phyloP scores from a whole-genome alignment of 2,113 vertebrate genomes.

The Rhipidura dahli region DNA sequence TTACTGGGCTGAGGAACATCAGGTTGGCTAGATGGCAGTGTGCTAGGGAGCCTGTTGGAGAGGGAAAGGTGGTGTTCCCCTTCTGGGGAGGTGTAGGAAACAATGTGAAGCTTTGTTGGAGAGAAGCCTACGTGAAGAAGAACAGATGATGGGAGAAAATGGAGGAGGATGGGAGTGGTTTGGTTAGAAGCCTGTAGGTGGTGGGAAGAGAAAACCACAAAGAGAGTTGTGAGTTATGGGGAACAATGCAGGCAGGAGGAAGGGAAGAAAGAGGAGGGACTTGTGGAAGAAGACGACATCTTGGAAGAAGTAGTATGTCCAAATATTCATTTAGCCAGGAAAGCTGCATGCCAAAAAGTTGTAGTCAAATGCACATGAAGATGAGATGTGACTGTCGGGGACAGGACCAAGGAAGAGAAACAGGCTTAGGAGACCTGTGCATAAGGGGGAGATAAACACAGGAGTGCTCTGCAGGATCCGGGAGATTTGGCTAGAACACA shows the following conservation, averaged over 20 bases:
- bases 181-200: background rate
- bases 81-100: background rate
- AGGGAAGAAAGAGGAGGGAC: background rate
- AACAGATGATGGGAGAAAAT: background rate
- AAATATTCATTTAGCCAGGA: background rate
- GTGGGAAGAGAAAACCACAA: background rate
- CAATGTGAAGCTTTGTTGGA: background rate
- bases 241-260: background rate
- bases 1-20: background rate
- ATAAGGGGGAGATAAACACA: background rate
- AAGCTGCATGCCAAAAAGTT: background rate
- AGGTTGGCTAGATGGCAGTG: background rate
- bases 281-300: background rate
- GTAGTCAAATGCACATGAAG: background rate
- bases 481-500: background rate
- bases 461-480: background rate
- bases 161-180: background rate
- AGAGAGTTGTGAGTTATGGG: background rate
- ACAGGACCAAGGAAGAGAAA: background rate
- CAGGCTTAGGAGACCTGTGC: background rate
- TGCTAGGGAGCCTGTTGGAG: background rate
- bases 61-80: background rate
- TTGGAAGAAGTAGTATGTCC: background rate
- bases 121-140: background rate
- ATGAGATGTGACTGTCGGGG: background rate